Evolutionary conservation across 2,888 invertebrate species (phyloP), one percentile per base, ranked within the genome.

Genomic region (Drosophila barbarae): DNA sequence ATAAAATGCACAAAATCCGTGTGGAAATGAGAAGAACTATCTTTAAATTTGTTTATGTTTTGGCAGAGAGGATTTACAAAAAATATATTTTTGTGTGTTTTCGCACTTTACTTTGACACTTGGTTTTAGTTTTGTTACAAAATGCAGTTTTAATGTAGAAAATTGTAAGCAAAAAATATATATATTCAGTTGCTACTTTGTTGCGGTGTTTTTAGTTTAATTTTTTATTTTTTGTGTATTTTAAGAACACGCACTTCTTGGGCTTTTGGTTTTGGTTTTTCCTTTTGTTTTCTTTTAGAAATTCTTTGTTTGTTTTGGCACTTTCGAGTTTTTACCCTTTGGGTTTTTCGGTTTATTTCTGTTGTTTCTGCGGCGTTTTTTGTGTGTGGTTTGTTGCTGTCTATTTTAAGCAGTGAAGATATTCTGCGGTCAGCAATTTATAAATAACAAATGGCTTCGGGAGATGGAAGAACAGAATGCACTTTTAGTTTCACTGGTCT

Each of bases 341-440:
- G 69, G 74, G 67, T 80, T 85, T 74, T 80, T 26, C 32, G 68
- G 60, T 79, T 71, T 67, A 67, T 71, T 77, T 76, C 57, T 66
- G 77, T 77, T 66, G 77, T 77, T 84, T 77, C 49, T 56, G 65
- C 61, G 61, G 61, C 53, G 49, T 63, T 57, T 66, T 56, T 60
- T 66, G 57, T 66, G 54, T 66, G 59, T 66, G 64, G 36, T 66
- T 57, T 66, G 64, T 77, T 64, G 76, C 83, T 75, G 64, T 78
- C 69, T 76, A 80, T 84, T 84, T 80, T 64, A 76, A 84, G 83
- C 68, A 49, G 51, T 63, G 46, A 60, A 69, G 73, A 68, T 74
- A 72, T 71, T 81, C 74, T 83, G 79, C 79, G 79, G 83, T 80
- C 79, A 80, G 85, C 83, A 61, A 54, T 76, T 84, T 80, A 84